Evolutionary conservation across 2,888 invertebrate genomes (phyloP).

Genomic region (Caenorhabditis sp.): DNA sequence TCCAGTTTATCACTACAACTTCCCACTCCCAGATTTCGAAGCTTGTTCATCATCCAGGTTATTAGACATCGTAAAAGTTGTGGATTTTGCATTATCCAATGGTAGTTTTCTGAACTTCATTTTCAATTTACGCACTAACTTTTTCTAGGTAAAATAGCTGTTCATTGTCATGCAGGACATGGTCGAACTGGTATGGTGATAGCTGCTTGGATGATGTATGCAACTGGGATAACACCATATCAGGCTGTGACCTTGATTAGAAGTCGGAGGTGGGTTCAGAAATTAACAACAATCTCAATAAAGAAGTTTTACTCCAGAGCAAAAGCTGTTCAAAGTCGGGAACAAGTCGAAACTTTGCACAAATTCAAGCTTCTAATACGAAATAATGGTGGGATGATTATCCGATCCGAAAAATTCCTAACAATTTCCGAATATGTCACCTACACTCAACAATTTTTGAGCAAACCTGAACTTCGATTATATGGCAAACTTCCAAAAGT

Average conservation of each 20-base stretch:
- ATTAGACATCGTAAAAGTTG: slow-evolving; percentile 89
- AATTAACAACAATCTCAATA: not conserved
- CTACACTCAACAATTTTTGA: slow-evolving; percentile 39
- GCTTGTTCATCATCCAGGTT: slow-evolving; percentile 81
- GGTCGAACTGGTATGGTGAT: slow-evolving; percentile 84
- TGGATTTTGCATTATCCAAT: slow-evolving; percentile 83
- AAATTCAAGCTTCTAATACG: slow-evolving; percentile 27
- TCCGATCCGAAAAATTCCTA: slow-evolving; percentile 28
- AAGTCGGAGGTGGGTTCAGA: slow-evolving; percentile 5
- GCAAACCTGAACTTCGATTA: slow-evolving; percentile 35
- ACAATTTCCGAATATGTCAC: slow-evolving; percentile 31
- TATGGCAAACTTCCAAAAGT: slow-evolving; percentile 48
- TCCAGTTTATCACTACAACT: slow-evolving; percentile 88
- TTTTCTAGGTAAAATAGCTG: slow-evolving; percentile 65
- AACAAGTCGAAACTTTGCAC: slow-evolving; percentile 47
- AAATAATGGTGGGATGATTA: slow-evolving; percentile 38
- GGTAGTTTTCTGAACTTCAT: slow-evolving; percentile 76
- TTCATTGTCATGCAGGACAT: slow-evolving; percentile 85
- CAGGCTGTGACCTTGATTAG: slow-evolving; percentile 77
- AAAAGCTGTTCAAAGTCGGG: slow-evolving; percentile 47
- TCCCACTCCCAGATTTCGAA: slow-evolving; percentile 85
- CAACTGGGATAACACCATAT: slow-evolving; percentile 80
- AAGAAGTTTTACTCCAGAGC: slow-evolving; percentile 33
- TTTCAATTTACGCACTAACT: not conserved
- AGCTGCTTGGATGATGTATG: slow-evolving; percentile 85